Base-by-base conservation (phyloP, 1,140 invertebrate species). In the Leptopilina clavipes region DNA sequence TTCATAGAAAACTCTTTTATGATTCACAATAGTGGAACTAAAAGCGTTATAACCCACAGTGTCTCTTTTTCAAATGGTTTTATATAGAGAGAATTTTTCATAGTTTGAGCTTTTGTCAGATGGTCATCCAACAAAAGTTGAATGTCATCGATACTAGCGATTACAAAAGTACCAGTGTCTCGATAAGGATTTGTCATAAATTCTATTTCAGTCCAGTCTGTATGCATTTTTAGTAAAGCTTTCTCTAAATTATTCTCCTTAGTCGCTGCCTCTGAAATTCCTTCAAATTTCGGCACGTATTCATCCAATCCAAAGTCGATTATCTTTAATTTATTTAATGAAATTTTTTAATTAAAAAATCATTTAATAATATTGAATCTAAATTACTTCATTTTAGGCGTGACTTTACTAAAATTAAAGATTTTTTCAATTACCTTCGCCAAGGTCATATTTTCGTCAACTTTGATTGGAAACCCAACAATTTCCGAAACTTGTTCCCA, bases 401-500 rank as follows among this genome's bases (percentile, higher is more conserved):
- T n/a, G n/a, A n/a, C n/a, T n/a, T n/a, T n/a, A n/a, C n/a, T n/a
- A n/a, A n/a, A n/a, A n/a, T n/a, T n/a, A n/a, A n/a, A n/a, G n/a
- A n/a, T n/a, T n/a, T n/a, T n/a, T n/a, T n/a, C n/a, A n/a, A 31
- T 75, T 82, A 89, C 89, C 91, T 97, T 97, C 22, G 94, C 94
- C 5, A 99, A 90, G 1, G 96, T 97, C 75, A 97, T 92, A 17
- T 95, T 94, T 6, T 96, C 93, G 78, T 97, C 96, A 6, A 97
- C 94, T 82, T 94, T 94, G 22, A 99, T 95, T 0, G 97, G 96
- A 88, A 98, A 98, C 0, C 97, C 97, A 81, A 99, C 96, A 75
- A 98, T 96, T 83, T 99, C 97, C 0, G 97, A 98, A 11, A 99
- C 94, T 89, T 97, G 95, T 84, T 98, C 97, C 98, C 98, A 99